Evolutionary conservation across 2,113 vertebrate genomes (phyloP), one percentile per base, ranked within the genome.

Genomic region (Hippocampus barbouri): DNA sequence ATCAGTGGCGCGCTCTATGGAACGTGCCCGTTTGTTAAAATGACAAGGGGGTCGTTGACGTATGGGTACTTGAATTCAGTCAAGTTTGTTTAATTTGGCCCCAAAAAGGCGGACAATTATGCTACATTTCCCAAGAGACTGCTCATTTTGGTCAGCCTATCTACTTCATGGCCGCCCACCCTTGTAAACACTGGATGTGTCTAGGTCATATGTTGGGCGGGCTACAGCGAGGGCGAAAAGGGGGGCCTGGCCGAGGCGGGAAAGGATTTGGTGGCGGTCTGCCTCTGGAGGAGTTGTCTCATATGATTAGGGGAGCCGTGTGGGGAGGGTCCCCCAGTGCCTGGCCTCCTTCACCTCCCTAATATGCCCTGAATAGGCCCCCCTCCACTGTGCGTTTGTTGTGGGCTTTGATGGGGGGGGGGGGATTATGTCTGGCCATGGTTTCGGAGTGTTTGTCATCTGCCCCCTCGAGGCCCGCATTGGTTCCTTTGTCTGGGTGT

Each of bases 381-480:
- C 84, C 85, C 87, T 82, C 81, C 75, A 68, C 81, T 60, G 75
- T 75, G 79, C 65, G 23, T 85, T 85, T 89, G 83, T 83, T 82
- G 76, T 74, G 57, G 68, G 80, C 67, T 79, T 81, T 72, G 71
- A 80, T 16, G 73, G 79, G 82, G 18, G 68, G 66, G 34, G 61
- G 27, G 59, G 68, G 84, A 83, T 85, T 83, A 83, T 86, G 88
- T 90, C 87, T 89, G 85, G 84, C 86, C 68, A 71, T 77, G 87
- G 83, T 89, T 88, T 86, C 86, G 81, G 73, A 87, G 83, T 86
- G 85, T 88, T 90, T 90, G 88, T 91, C 87, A 89, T 90, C 81
- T 85, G 82, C 82, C 87, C 90, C 86, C 88, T 83, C 66, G 85
- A 87, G 85, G 86, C 79, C 85, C 87, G 84, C 83, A 78, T 83